Base-by-base conservation (phyloP, 2,113 vertebrate genomes). In the Daboia siamensis region DNA sequence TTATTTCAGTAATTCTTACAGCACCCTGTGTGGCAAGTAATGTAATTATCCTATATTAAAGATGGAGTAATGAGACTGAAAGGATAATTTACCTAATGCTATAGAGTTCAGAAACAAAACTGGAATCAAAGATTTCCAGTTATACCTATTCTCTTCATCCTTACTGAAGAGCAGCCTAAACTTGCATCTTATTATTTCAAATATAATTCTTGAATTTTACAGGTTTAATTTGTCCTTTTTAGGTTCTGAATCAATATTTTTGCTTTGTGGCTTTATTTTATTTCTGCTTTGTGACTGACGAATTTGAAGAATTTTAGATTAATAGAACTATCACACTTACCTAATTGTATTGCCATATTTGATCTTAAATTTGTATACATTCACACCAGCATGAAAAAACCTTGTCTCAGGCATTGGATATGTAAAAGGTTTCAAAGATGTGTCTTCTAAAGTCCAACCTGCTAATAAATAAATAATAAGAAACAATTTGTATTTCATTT, bases 331-430 rank as follows among this genome's bases (percentile, higher is more conserved):
- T 86, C 39, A 3, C 0, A 84, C 97, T 95, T 97, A 98, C 98
- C 98, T 98, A 95, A 92, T 96, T 69, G 96, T 97, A 95, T 93
- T 95, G 93, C 98, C 98, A 20, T 97, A 97, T 93, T 96, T 97
- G 95, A 99, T 98, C 95, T 97, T 98, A 95, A 99, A 98, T 89
- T 98, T 99, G 96, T 98, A 99, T 69, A 99, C 97, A 0, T 90
- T 94, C 84, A 93, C 20, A 52, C 97, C 98, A 21, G 97, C 97
- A n/a, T 97, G 98, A 94, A 99, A 94, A 88, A 98, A 97, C 23
- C 99, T 97, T 0, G 98, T 99, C 96, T 99, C 98, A 1, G 98
- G 97, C 69, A 98, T 29, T 0, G 98, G 98, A 69, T 97, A 98
- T 1, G 96, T 95, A 92, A 98, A 99, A 0, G 97, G 88, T 88